These are phyloP conservation scores for Sebastes steindachneri DNA, from an alignment of 2,797 vertebrate species.

Conservation along the genomic window DNA sequence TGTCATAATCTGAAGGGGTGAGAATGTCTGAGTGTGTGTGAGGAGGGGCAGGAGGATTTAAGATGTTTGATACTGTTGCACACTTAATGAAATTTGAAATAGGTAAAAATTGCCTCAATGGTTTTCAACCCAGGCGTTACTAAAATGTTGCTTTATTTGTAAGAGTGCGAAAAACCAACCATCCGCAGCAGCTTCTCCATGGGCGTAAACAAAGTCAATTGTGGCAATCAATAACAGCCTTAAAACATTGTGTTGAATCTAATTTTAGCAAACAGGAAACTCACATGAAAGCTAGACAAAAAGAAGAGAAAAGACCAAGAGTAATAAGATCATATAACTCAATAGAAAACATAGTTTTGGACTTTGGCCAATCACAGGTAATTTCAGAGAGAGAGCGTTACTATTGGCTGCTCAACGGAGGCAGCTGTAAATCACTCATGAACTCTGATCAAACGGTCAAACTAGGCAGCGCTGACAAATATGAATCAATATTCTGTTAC, in stretches of 20 bases:
- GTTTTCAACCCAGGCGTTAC: neutral
- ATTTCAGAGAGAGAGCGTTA: too few species aligned
- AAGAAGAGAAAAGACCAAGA: neutral
- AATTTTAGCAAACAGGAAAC: neutral
- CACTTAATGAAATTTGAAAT: neutral
- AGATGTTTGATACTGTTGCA: neutral
- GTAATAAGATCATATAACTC: neutral
- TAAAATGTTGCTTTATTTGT: neutral
- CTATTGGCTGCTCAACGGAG: too few species aligned
- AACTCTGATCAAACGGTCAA: too few species aligned
- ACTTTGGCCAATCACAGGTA: neutral
- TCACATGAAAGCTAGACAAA: neutral
- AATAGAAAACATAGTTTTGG: neutral
- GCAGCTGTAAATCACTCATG: too few species aligned
- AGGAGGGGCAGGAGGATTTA: neutral
- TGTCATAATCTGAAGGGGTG: neutral
- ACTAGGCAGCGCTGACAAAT: too few species aligned
- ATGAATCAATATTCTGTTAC: too few species aligned
- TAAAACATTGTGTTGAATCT: neutral
- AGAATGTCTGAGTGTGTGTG: neutral
- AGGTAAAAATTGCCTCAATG: neutral
- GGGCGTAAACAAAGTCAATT: neutral
- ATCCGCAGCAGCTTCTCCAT: neutral
- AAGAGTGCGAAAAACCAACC: neutral
- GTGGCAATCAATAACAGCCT: neutral